Base-by-base conservation (phyloP, 2,797 vertebrate species). In the Spheniscus humboldti region DNA sequence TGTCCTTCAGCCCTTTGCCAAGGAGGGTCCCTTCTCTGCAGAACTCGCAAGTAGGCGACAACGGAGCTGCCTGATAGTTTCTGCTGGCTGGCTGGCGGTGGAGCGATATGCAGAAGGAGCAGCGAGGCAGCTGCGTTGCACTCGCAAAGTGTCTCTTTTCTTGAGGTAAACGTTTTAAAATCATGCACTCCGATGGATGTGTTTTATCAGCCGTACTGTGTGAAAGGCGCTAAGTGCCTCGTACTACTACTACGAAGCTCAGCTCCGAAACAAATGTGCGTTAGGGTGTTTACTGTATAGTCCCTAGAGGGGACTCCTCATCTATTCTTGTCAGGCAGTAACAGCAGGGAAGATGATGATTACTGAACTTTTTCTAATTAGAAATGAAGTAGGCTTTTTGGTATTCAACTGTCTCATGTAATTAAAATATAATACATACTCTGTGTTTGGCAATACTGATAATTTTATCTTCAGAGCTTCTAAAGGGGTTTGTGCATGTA, bases 301-400 rank as follows among this genome's bases (percentile, higher is more conserved):
- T 63, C 67, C 92, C 86, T 45, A 6, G 89, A 88, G 89, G 79
- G 55, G 76, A 72, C 73, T 94, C 91, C 91, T 68, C 80, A 8
- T 87, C 75, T 56, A 53, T 92, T 80, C 92, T 71, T 60, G 94
- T 90, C 94, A 95, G 88, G 96, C 94, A 92, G n/a, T 73, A 94
- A 50, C 86, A 96, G 88, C 74, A 13, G 93, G 84, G 78, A 86
- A 78, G 90, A 57, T 11, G 83, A 59, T 69, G 64, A 77, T 92
- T 88, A 37, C 85, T 45, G 92, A 97, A 96, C 88, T 96, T 93
- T 78, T 87, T 60, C 88, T 96, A 90, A 96, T 97, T 95, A 92
- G 92, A 90, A 94, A 86, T 27, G 57, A 89, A 96, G 84, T 39
- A 84, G 81, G 75, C 57, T 96, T 73, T 86, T 95, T 96, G 85